These are phyloP conservation scores for Ariolimax columbianus DNA, from an alignment of 2,888 invertebrate species.

Conservation along the genomic window DNA sequence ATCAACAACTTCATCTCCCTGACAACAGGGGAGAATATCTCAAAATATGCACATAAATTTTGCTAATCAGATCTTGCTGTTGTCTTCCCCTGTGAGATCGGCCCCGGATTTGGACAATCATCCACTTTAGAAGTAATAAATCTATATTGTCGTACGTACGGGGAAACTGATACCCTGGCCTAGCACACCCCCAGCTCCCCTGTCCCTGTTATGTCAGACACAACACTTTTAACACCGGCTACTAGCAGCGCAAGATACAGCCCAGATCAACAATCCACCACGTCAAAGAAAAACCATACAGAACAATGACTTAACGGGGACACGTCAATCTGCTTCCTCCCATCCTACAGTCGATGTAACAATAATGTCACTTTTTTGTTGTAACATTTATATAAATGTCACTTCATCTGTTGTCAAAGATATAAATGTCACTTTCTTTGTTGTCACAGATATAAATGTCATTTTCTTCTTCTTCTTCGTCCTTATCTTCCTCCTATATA, in stretches of 20 bases:
- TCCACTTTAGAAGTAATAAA: not conserved
- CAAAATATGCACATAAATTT: slow-evolving; percentile 12
- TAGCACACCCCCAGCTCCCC: no score
- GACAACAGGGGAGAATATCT: not conserved
- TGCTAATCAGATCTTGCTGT: slow-evolving; percentile 9
- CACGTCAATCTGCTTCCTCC: not conserved
- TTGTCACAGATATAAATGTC: no score
- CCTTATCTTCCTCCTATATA: not conserved
- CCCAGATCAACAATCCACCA: no score
- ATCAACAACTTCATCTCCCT: slow-evolving; percentile 4
- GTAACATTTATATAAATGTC: not conserved
- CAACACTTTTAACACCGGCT: no score
- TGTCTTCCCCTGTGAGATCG: no score
- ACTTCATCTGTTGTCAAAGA: not conserved
- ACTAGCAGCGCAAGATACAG: no score
- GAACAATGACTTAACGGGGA: no score
- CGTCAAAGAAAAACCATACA: no score
- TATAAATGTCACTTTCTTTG: not conserved
- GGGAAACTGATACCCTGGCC: no score
- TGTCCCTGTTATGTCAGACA: no score
- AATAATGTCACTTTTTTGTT: not conserved
- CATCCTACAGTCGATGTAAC: no score
- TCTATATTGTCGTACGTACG: not conserved
- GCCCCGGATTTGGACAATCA: not conserved
- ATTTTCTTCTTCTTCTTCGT: no score